phyloP scores from a whole-genome alignment of 1,140 invertebrate genomes.

The Drosophila kanapiae region DNA sequence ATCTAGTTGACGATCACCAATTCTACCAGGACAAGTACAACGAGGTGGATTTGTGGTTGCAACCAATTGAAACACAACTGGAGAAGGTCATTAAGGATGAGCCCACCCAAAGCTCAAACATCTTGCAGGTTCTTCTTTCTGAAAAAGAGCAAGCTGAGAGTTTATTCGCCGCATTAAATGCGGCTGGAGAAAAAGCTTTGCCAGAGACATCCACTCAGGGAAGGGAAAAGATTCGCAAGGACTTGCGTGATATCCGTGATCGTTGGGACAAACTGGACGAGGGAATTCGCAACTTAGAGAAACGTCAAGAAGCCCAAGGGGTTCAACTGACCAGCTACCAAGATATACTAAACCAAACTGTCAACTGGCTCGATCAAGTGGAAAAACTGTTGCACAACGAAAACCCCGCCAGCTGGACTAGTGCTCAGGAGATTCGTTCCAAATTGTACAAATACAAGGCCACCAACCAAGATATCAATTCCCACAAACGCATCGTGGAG shows the following conservation, averaged over 20 bases:
- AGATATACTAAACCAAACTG: conserved; percentile 92
- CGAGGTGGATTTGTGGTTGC: conserved; percentile 92
- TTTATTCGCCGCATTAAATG: conserved; percentile 90
- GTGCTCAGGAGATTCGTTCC: conserved; percentile 93
- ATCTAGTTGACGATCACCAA: conserved; percentile 93
- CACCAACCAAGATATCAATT: conserved; percentile 94
- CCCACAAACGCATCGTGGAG: conserved; percentile 96
- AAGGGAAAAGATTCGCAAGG: conserved; percentile 93
- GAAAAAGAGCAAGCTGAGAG: conserved; percentile 94
- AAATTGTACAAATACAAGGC: conserved; percentile 95
- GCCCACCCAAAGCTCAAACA: conserved; percentile 86
- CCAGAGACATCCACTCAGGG: conserved; percentile 96
- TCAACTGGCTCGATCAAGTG: conserved; percentile 94
- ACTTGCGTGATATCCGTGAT: conserved; percentile 91
- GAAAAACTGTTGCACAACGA: conserved; percentile 93
- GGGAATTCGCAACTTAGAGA: conserved; percentile 92
- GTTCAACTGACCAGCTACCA: conserved; percentile 94
- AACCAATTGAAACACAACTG: conserved; percentile 91
- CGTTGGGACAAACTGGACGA: conserved; percentile 94
- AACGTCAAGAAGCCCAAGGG: conserved; percentile 93
- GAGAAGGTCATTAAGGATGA: conserved; percentile 88
- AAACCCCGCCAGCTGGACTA: conserved; percentile 88
- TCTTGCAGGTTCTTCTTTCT: conserved; percentile 90
- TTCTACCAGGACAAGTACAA: conserved; percentile 92
- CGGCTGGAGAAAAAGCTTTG: conserved; percentile 93